Base-by-base conservation (phyloP, 2,113 vertebrate species). In the Noctilio leporinus region DNA sequence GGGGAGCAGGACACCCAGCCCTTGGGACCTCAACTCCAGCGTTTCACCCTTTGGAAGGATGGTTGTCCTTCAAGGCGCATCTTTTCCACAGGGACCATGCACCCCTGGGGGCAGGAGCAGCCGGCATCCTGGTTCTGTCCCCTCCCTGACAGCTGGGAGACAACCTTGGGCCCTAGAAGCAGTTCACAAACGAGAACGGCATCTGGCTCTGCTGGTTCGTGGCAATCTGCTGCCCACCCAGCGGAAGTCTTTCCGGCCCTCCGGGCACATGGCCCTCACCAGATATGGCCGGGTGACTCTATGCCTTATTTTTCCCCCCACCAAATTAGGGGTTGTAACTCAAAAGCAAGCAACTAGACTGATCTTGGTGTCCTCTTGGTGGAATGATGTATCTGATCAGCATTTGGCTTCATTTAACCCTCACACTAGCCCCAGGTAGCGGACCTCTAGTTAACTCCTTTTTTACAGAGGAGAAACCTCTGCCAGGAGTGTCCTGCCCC, bases 141-240 rank as follows among this genome's bases (percentile, higher is more conserved):
- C 17, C n/a, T 47, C 45, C 12, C 49, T 1, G 20, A 16, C 51
- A 33, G 9, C 47, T 30, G 35, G 35, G 3, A 43, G 69, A 38
- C 22, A 69, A n/a, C 62, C 59, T 28, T 2, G n/a, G 35, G 91
- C 17, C 2, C 51, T 24, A 28, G 72, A 55, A 35, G 57, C 0
- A 0, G 43, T 49, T 45, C 64, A 43, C 8, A 43, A 1, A 0
- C 9, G 20, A 1, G 53, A 33, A 85, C 20, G 3, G 33, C 12
- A 53, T 28, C n/a, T 0, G 1, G 5, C 24, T 64, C 57, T 22
- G 6, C 12, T 59, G 55, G 40, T 4, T 2, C 9, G 33, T 4
- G 17, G 26, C 30, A 40, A 45, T 12, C 43, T 38, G 22, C 14
- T 19, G 45, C 30, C 45, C n/a, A 45, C 15, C 38, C 8, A 45